phyloP scores from a whole-genome alignment of 2,113 vertebrate genomes.

The Nicator chloris region DNA sequence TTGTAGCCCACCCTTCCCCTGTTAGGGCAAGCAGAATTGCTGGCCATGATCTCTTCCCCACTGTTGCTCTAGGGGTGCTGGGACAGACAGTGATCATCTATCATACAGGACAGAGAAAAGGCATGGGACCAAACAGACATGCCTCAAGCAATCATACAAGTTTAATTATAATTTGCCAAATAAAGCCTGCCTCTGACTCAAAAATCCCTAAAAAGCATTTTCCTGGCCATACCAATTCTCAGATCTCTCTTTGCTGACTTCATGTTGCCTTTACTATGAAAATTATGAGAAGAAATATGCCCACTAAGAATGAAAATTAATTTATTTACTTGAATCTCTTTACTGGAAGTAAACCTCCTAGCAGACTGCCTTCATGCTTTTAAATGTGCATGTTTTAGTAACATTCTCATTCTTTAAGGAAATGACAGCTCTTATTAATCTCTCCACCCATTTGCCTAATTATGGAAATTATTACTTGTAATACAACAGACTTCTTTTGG shows the following conservation, averaged over 20 bases:
- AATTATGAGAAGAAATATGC: neutral
- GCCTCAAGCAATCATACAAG: neutral
- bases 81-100: neutral
- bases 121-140: neutral
- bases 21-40: neutral
- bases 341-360: neutral
- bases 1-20: neutral
- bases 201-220: neutral
- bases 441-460: neutral
- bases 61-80: neutral
- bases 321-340: neutral
- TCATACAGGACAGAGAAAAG: neutral
- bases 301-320: neutral
- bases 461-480: neutral
- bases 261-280: neutral
- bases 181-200: neutral
- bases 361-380: neutral
- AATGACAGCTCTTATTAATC: neutral
- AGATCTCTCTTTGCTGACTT: neutral
- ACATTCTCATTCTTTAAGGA: neutral
- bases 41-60: neutral
- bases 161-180: neutral
- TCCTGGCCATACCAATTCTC: neutral
- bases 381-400: neutral
- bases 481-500: neutral